Evolutionary conservation across 2,888 invertebrate genomes (phyloP), one percentile per base, ranked within the genome.

Genomic region (Antheraea assamensis): DNA sequence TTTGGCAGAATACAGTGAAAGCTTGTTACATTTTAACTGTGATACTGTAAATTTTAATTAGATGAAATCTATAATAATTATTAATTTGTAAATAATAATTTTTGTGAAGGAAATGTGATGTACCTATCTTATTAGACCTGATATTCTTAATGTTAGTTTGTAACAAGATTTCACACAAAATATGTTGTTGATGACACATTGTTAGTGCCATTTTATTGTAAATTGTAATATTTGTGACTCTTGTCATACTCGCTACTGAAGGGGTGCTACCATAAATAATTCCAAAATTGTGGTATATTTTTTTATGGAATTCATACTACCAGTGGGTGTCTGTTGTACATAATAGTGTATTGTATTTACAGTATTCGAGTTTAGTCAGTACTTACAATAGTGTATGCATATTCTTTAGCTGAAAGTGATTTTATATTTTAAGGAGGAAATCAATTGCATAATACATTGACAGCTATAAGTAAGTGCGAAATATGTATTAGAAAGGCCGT

Each of bases 251-350:
- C 91, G 95, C 95, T 95, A 92, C 88, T 91, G 93, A 94, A 93
- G 95, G 95, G 95, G 95, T 95, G 95, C 95, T 95, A 95, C 95
- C 95, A 95, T 93, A 90, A 92, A 94, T 94, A 93, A 93, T 94
- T 94, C 92, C 93, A 92, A 92, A 92, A 90, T 89, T 90, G 88
- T 92, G 93, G 93, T 94, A 92, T 94, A 93, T 93, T 94, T 94
- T 94, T 94, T 90, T 94, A 93, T 92, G 93, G 91, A 92, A 91
- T 91, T 86, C 90, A 93, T 91, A 92, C 95, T 91, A 92, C 95
- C 95, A 92, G 93, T 92, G 94, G 90, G 91, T 93, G 91, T 92
- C 91, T 92, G 89, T 92, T 94, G 93, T 93, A 93, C 89, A 92
- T 93, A 88, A 89, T 90, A 88, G 87, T 92, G 90, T 93, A 93